Percentiles rank a stretch among this genome's conserved stretches.
These are phyloP conservation scores for rat (Rattus norvegicus) DNA, from an alignment of 2,113 vertebrate species.

Conservation along the genomic window GRCr8 NC_086023.1:96368501-96369000, in stretches of 20 bases:
- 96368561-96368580: not conserved
- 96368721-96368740: not conserved
- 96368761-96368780: not conserved
- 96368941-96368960: not conserved
- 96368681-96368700: not conserved
- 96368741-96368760: not conserved
- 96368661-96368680: slow-evolving; percentile 30
- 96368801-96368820: not conserved
- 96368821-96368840: not conserved
- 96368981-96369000: not conserved
- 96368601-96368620: slow-evolving; percentile 41
- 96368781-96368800: not conserved
- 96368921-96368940: not conserved
- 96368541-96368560: not conserved
- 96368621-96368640: not conserved
- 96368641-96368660: not conserved
- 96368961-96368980: not conserved
- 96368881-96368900: not conserved
- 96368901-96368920: not conserved
- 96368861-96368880: not conserved
- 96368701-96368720: not conserved
- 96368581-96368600: not conserved
- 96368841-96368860: not conserved
- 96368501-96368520: not conserved
- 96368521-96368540: not conserved